phyloP scores from a whole-genome alignment of 2,113 vertebrate species.

The Equus quagga region DNA sequence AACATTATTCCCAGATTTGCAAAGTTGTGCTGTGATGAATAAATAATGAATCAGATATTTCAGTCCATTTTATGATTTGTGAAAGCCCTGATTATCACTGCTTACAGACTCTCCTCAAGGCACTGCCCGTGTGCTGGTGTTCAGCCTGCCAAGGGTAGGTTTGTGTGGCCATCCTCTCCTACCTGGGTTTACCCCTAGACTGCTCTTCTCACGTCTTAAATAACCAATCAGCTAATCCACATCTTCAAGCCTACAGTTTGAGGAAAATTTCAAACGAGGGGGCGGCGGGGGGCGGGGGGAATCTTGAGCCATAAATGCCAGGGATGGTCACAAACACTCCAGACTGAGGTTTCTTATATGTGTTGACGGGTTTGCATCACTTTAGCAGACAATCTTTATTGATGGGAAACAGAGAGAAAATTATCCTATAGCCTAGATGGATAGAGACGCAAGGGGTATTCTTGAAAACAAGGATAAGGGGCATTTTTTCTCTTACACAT shows the following conservation, averaged over 20 bases:
- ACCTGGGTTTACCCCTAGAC: neutral
- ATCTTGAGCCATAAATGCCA: neutral
- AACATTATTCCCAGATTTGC: slow-evolving; percentile 86
- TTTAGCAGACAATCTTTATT: neutral
- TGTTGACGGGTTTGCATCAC: neutral
- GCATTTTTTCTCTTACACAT: neutral
- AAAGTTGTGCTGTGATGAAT: slow-evolving; percentile 88
- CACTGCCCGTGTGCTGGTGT: slow-evolving; percentile 40
- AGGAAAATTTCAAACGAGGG: neutral
- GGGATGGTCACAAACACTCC: neutral
- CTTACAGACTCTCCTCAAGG: slow-evolving; percentile 79
- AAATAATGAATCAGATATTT: slow-evolving; percentile 88
- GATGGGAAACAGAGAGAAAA: neutral
- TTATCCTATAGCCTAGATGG: neutral
- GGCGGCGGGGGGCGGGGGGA: no score
- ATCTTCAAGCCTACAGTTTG: neutral
- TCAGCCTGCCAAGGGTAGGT: slow-evolving; percentile 79
- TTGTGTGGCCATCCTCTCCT: slow-evolving; percentile 40
- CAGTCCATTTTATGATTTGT: slow-evolving; percentile 86
- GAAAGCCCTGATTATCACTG: slow-evolving; percentile 85
- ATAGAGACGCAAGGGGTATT: neutral
- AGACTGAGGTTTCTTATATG: neutral
- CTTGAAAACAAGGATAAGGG: neutral
- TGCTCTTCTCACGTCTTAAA: neutral
- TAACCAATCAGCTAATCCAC: neutral